Percentiles rank a stretch among this genome's conserved stretches.
Evolutionary conservation across 2,888 invertebrate species (phyloP).

Genomic region (Hydrotaea diabolus): DNA sequence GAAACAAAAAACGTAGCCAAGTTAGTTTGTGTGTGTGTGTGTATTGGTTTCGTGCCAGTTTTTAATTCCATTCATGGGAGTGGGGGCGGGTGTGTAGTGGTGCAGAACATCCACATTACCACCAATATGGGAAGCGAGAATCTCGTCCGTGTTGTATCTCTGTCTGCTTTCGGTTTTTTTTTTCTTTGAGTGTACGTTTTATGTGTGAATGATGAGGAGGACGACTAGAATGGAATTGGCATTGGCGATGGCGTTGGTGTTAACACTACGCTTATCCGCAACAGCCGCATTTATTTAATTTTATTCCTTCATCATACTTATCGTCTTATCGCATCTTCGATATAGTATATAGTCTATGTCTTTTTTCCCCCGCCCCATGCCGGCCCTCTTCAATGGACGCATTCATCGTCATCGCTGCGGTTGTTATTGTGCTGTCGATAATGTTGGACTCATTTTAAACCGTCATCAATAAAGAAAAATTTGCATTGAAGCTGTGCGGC

Average conservation of each 20-base stretch:
- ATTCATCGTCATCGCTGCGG: constrained; percentile 25
- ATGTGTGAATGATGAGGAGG: neutral
- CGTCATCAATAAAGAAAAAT: constrained; percentile 29
- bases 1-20: neutral
- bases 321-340: constrained; percentile 24
- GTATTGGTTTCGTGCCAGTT: neutral
- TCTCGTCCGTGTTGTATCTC: too few relatives aligned
- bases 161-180: too few relatives aligned
- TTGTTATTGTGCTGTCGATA: neutral
- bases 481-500: constrained; percentile 46
- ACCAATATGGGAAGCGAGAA: too few relatives aligned
- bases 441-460: constrained; percentile 1
- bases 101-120: too few relatives aligned
- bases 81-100: too few relatives aligned
- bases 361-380: neutral
- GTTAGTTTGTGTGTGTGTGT: too few relatives aligned
- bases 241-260: constrained; percentile 38
- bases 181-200: neutral
- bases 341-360: neutral
- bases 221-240: neutral
- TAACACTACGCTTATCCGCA: constrained; percentile 44
- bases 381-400: constrained; percentile 11
- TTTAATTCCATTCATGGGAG: neutral
- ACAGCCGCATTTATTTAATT: constrained; percentile 52
- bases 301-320: constrained; percentile 26